These are phyloP conservation scores for Ridgeia piscesae DNA, from an alignment of 1,140 invertebrate genomes.

Conservation along the genomic window DNA sequence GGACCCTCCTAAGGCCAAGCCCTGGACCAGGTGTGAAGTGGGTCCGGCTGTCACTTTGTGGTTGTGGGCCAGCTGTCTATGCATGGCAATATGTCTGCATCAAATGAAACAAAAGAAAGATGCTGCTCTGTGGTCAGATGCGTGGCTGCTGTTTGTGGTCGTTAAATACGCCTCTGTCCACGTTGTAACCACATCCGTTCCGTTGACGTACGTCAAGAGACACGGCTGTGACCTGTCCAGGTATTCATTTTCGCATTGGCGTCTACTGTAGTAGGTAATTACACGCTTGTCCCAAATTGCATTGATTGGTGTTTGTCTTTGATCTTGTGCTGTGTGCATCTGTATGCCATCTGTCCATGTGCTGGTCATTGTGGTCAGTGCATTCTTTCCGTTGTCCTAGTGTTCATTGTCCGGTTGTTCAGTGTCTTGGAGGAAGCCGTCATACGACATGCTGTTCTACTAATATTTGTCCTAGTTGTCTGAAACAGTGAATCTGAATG, in stretches of 20 bases:
- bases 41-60: background rate
- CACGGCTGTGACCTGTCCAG: background rate
- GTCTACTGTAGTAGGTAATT: background rate
- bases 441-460: no score
- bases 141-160: background rate
- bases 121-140: background rate
- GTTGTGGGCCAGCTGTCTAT: background rate
- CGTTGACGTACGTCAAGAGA: background rate
- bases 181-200: background rate
- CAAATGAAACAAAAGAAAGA: background rate
- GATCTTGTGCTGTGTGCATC: background rate
- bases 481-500: background rate
- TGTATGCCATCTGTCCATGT: background rate
- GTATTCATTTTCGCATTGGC: background rate
- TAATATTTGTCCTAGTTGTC: no score
- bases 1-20: background rate
- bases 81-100: background rate
- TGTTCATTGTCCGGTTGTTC: background rate
- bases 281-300: background rate
- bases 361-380: background rate
- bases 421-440: no score
- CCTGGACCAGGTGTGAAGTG: background rate
- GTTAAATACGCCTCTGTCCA: background rate
- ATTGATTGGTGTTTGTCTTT: background rate
- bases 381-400: background rate